Evolutionary conservation across 2,888 invertebrate genomes (phyloP), one percentile per base, ranked within the genome.

Genomic region (Drosophila helvetica): DNA sequence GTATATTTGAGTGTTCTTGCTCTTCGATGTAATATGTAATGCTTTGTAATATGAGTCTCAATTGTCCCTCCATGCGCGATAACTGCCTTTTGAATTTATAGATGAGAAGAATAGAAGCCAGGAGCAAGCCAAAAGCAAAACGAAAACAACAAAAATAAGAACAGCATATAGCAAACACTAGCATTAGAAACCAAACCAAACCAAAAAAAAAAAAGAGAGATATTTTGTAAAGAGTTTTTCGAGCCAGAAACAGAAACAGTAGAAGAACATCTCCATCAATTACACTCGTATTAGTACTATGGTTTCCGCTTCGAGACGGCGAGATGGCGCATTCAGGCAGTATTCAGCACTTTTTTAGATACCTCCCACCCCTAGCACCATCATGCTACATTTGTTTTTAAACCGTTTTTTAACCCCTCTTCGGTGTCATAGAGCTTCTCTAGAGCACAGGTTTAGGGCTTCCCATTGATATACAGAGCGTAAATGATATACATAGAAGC

Each of bases 41-140:
- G 79, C 79, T 88, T 88, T 58, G 65, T 78, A 83, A 72, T 18
- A 42, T 69, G 88, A 88, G 89, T 82, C 89, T 89, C 83, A 85
- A 82, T 75, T 85, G 79, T 85, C 84, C 84, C 89, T 85, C 84
- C 84, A 85, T 86, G 84, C 89, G 84, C 88, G 73, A 69, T 75
- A 86, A 85, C 84, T 85, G 84, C 84, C 84, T 88, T 87, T 84
- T 71, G 73, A 79, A 81, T 65, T 74, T 85, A 47, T 56, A 73
- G 64, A 75, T 57, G 82, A n/a, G 38, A 38, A 38, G 38, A n/a
- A 38, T 86, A 69, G 57, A 66, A 70, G 73, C 63, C 70, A 70
- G 61, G 43, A 70, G 62, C 42, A 53, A 61, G 52, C 25, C 30
- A 45, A 62, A 55, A 18, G 4, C n/a, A 33, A 30, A 51, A 53